Evolutionary conservation across 1,140 invertebrate genomes (phyloP), one percentile per base, ranked within the genome.

Genomic region (Tetranychus urticae): DNA sequence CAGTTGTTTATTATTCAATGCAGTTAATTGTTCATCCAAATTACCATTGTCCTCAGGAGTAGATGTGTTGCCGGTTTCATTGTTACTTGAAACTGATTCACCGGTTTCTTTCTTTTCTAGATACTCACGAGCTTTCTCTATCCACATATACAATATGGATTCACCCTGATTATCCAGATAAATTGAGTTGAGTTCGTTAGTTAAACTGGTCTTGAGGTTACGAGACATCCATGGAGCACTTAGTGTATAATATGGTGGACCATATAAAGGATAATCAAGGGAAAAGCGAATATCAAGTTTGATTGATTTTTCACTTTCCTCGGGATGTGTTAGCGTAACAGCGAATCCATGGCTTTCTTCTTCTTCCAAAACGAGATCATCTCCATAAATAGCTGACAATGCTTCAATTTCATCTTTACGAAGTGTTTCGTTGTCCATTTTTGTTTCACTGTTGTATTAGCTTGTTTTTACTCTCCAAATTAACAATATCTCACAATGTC

Each of bases 141-240:
- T 79, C 82, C 82, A 85, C 67, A 83, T 75, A 69, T 78, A 86
- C 46, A 86, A 72, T 31, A 88, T 75, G 65, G 77, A 79, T 73
- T 82, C 78, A 48, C 84, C 84, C 61, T 79, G 68, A 73, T 81
- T 79, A 65, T 79, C 77, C 69, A 83, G 85, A 71, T 80, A 83
- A 63, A 83, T 73, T 63, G 81, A 75, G 67, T 82, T 76, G 64
- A 86, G 73, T 56, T 73, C 67, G 60, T 72, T 69, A 62, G 73
- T 70, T 3, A 86, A 70, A 52, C 73, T 67, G 56, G 72, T 66
- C 68, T 83, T 82, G 39, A 75, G 74, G 31, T 73, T 67, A 64
- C 75, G 72, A 48, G 72, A 73, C 67, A 86, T 75, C 76, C 79
- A 79, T 3, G 83, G 82, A n/a, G 83, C 82, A 60, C 80, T 82